Base-by-base conservation (phyloP, 2,888 invertebrate genomes). In the Aphodius sticticus region DNA sequence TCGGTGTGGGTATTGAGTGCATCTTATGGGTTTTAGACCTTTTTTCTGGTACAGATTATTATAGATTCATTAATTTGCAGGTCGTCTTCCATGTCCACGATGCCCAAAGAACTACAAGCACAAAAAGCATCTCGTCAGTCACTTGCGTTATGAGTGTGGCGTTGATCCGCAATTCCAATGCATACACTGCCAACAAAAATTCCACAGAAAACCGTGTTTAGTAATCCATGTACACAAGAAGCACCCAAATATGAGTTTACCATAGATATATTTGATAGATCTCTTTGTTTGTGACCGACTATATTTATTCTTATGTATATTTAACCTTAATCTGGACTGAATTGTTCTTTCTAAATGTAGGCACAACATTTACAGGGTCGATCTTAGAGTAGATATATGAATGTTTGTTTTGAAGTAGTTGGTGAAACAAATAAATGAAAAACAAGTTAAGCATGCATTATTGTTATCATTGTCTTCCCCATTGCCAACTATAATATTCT, bases 71-170 rank as follows among this genome's bases (percentile, higher is more conserved):
- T 53, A 53, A 53, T 53, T 53, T 53, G 1, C 79, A 81, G 81
- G 81, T 76, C 70, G 77, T 36, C 76, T 70, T 69, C 75, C 26
- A 16, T 79, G 81, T 72, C 77, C 81, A 6, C 74, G 79, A 14
- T 79, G 81, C 26, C 79, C 77, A 6, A 79, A 75, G 35, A 69
- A 77, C 84, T 95, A 95, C 88, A 92, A 93, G 81, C 94, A 94
- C 90, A 93, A 94, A 89, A 93, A 93, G 85, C 93, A 94, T 38
- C 91, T 94, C 85, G 91, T 93, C 86, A 91, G 94, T 85, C 95
- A 95, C 86, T 89, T 93, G 71, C 76, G 70, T 16, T 82, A 82
- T 78, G 82, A 82, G 16, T 84, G 84, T 71, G 84, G 82, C 15
- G 80, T 81, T 4, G 81, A 81, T 69, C 84, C 83, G 7, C 82